A percentile compares a stretch with the other conserved stretches of the same genome.
phyloP scores from a whole-genome alignment of 2,888 invertebrate species.

The Caenorhabditis drosophilae region DNA sequence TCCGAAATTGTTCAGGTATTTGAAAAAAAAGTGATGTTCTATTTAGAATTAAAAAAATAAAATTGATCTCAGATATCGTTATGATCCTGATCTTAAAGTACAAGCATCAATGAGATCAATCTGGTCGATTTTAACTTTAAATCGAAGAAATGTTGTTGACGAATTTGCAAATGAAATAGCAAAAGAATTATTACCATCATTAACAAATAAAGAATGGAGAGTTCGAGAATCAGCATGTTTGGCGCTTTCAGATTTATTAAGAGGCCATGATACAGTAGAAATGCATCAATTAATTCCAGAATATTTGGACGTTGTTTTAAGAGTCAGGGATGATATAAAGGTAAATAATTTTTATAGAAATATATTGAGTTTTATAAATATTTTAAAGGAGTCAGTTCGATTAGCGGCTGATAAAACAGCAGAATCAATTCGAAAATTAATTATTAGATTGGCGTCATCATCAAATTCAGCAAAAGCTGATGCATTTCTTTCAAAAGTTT shows the following conservation, averaged over 20 bases:
- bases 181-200: conserved; percentile 80
- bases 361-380: background rate
- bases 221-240: conserved; percentile 85
- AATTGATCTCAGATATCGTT: conserved; percentile 75
- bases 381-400: conserved; percentile 70
- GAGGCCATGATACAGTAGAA: conserved; percentile 73
- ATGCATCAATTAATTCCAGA: conserved; percentile 73
- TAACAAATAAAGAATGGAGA: conserved; percentile 85
- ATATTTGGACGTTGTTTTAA: conserved; percentile 83
- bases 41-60: background rate
- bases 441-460: conserved; percentile 33
- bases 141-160: conserved; percentile 84
- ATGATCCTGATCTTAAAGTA: conserved; percentile 88
- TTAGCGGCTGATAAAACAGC: conserved; percentile 71
- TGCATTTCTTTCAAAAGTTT: conserved; percentile 34
- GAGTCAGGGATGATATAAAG: conserved; percentile 93
- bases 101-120: conserved; percentile 92
- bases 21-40: background rate
- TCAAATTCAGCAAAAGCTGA: conserved; percentile 39
- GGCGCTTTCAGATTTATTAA: conserved; percentile 83
- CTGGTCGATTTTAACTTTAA: conserved; percentile 87
- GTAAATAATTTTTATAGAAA: conserved; percentile 73
- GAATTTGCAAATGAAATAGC: conserved; percentile 83
- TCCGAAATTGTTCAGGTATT: conserved; percentile 77
- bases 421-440: conserved; percentile 69